A percentile compares a stretch with the other conserved stretches of the same genome.
Evolutionary conservation across 1,140 invertebrate species (phyloP).

Genomic region (Eupristina koningsbergeri): DNA sequence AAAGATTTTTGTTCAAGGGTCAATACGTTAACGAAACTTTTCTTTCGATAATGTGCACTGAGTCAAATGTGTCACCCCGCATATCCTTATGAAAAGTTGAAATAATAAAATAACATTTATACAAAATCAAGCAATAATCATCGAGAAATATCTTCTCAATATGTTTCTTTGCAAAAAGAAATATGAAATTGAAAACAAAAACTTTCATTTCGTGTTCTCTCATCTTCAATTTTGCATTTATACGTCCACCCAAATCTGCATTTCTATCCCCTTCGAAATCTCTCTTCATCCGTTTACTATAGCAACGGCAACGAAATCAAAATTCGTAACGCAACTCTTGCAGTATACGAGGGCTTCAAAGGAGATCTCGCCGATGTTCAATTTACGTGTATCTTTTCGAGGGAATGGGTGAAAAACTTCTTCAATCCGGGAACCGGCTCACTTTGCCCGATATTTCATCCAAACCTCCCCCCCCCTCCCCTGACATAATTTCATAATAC

Average conservation of each 20-base stretch:
- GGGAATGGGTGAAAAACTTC: background rate
- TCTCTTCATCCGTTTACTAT: background rate
- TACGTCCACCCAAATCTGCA: background rate
- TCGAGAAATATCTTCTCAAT: background rate
- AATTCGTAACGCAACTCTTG: slow-evolving; percentile 19
- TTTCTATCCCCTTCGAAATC: slow-evolving; percentile 1
- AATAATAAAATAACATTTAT: too few species aligned
- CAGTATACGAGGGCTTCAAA: slow-evolving; percentile 27
- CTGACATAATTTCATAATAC: background rate
- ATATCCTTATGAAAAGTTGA: too few species aligned
- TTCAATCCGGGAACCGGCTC: background rate
- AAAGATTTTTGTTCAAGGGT: too few species aligned
- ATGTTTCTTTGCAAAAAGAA: background rate
- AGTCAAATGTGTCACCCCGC: too few species aligned
- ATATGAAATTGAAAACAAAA: background rate
- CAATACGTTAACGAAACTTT: too few species aligned
- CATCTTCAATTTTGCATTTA: slow-evolving; percentile 14
- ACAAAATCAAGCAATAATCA: too few species aligned
- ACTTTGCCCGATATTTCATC: slow-evolving; percentile 14
- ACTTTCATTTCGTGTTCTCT: background rate
- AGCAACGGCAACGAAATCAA: slow-evolving; percentile 9
- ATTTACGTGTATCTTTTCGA: slow-evolving; percentile 16
- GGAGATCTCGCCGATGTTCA: slow-evolving; percentile 20
- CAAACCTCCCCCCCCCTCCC: too few species aligned
- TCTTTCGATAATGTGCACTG: too few species aligned